Conservation (phyloP, 2,797 vertebrate genomes). For the Sparus aurata region DNA sequence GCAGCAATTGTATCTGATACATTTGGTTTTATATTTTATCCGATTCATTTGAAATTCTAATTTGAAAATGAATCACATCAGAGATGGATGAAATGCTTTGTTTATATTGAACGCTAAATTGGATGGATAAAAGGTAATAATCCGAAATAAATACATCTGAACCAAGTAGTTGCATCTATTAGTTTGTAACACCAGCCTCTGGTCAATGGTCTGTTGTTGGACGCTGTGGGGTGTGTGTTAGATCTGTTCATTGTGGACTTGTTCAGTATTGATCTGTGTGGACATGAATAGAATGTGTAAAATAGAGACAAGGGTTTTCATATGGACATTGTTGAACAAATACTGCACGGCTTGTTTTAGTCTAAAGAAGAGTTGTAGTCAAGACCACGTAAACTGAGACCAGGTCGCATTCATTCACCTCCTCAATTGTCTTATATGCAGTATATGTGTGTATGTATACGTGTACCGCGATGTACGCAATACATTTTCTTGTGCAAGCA, state of each 20-base stretch:
- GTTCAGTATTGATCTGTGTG: slow-evolving; percentile 63
- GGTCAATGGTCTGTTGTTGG: slow-evolving; percentile 57
- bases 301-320: slow-evolving; percentile 36
- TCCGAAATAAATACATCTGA: not conserved
- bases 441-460: too few relatives aligned
- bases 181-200: slow-evolving; percentile 14
- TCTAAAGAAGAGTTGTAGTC: too few relatives aligned
- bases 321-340: slow-evolving; percentile 31
- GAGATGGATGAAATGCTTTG: slow-evolving; percentile 9
- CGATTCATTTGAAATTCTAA: not conserved
- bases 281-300: slow-evolving; percentile 40
- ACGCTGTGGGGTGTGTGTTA: slow-evolving; percentile 30
- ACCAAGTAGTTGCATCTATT: slow-evolving; percentile 14
- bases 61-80: not conserved
- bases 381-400: too few relatives aligned
- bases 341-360: not conserved
- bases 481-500: too few relatives aligned
- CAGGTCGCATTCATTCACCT: too few relatives aligned
- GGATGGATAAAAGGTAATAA: slow-evolving; percentile 1
- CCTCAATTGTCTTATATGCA: too few relatives aligned
- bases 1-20: slow-evolving; percentile 11
- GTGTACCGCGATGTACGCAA: too few relatives aligned
- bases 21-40: not conserved
- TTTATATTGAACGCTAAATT: slow-evolving; percentile 16
- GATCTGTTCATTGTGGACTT: slow-evolving; percentile 45